Evolutionary conservation across 2,797 vertebrate genomes (phyloP), one percentile per base, ranked within the genome.

Genomic region (Cyprinodon diabolis): DNA sequence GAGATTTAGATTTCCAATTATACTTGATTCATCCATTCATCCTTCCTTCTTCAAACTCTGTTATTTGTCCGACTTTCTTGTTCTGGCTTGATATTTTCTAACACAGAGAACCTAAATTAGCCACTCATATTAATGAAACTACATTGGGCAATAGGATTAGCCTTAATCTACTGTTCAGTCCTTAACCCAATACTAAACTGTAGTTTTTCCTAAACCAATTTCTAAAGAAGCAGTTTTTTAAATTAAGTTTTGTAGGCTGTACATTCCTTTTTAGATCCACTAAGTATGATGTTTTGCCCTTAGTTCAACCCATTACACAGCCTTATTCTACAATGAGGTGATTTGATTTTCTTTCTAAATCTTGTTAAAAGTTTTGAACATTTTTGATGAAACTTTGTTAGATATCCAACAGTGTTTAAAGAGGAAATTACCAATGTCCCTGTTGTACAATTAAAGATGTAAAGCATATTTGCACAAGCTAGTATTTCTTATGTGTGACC

Each of bases 331-430:
- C 48, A 19, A 30, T 15, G 15, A 52, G 52, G 48, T 68, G 21
- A 62, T 43, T 62, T 12, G 19, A 62, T 62, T 62, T 40, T 40
- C 8, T 62, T 40, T 43, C 19, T 43, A 19, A 62, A 62, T 62
- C 58, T 62, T 62, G 58, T 62, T 60, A 60, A 60, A 60, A 37
- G 57, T 60, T 60, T 60, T 17, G 6, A 58, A 58, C 30, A 35
- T 17, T 40, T 62, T 62, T 62, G 10, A 62, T 62, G 37, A 40
- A 62, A 40, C 40, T 40, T 43, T 0, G 19, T 43, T 62, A 12
- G 19, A 11, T 21, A 40, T 62, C 58, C 30, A 62, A 35, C 17
- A 10, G 21, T 12, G 58, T 40, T 62, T 62, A 43, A 62, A 21
- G 30, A 35, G 4, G 11, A 40, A 62, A 40, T 62, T 40, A 43